phyloP scores from a whole-genome alignment of 2,797 vertebrate genomes.

The Myotis daubentonii region DNA sequence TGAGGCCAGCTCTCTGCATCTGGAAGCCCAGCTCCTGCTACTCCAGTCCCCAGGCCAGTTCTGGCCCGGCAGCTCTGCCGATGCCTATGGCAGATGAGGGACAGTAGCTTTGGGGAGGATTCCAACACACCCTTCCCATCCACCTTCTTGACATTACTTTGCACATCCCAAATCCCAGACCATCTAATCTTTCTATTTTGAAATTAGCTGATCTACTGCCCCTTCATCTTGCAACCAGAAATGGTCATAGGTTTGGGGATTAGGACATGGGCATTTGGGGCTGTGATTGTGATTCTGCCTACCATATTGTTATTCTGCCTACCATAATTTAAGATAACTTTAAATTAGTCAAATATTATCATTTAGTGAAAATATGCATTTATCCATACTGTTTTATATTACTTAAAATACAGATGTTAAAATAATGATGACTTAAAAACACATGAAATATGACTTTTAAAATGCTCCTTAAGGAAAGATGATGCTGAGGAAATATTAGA shows the following conservation, averaged over 20 bases:
- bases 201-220: neutral
- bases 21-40: slow-evolving; percentile 89
- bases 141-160: neutral
- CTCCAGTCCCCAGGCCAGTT: slow-evolving; percentile 93
- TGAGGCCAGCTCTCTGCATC: slow-evolving; percentile 88
- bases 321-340: neutral
- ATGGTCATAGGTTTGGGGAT: neutral
- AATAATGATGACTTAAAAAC: neutral
- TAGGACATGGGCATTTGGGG: neutral
- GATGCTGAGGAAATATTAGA: neutral
- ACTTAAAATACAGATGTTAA: neutral
- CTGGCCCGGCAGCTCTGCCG: slow-evolving; percentile 81
- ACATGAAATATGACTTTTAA: neutral
- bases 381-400: neutral
- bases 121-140: accelerated
- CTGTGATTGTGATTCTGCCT: neutral
- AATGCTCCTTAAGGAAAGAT: neutral
- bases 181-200: neutral
- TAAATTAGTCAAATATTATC: neutral
- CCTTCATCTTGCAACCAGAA: neutral
- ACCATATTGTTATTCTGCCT: neutral
- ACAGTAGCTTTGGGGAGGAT: neutral
- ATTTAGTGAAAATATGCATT: neutral
- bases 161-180: neutral
- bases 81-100: no score